Percentiles rank a stretch among this genome's conserved stretches.
Conservation (phyloP, 1,140 invertebrate species). For the Trinorchestia longiramus region DNA sequence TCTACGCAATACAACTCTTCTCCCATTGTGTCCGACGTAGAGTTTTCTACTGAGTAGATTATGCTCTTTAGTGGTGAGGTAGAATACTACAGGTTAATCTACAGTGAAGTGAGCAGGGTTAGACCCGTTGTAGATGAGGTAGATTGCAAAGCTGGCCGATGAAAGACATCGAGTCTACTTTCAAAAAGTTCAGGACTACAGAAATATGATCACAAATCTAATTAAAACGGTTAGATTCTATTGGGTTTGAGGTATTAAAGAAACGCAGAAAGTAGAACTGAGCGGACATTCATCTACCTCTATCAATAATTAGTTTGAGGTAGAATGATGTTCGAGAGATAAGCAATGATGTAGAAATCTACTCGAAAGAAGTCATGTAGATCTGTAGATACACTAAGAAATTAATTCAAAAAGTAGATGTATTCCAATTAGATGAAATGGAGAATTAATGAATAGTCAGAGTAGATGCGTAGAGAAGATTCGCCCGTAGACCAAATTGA, state of each 20-base stretch:
- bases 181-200: neutral
- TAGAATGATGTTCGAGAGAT: too few species aligned
- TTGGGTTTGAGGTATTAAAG: neutral
- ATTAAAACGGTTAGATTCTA: neutral
- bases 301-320: too few species aligned
- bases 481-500: neutral
- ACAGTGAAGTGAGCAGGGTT: neutral
- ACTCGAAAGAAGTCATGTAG: neutral
- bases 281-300: too few species aligned
- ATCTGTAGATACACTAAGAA: neutral
- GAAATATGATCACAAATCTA: neutral
- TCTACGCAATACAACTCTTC: constrained; percentile 28
- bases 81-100: neutral
- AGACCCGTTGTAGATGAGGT: neutral
- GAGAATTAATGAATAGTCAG: neutral
- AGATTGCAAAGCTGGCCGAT: neutral
- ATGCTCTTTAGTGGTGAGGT: neutral
- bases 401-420: neutral
- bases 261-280: neutral
- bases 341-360: neutral
- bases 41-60: neutral
- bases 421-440: neutral
- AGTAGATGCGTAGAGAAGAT: too few species aligned
- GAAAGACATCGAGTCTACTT: neutral
- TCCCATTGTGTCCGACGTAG: neutral